phyloP scores from a whole-genome alignment of 2,888 invertebrate species.

The Dioctria linearis region DNA sequence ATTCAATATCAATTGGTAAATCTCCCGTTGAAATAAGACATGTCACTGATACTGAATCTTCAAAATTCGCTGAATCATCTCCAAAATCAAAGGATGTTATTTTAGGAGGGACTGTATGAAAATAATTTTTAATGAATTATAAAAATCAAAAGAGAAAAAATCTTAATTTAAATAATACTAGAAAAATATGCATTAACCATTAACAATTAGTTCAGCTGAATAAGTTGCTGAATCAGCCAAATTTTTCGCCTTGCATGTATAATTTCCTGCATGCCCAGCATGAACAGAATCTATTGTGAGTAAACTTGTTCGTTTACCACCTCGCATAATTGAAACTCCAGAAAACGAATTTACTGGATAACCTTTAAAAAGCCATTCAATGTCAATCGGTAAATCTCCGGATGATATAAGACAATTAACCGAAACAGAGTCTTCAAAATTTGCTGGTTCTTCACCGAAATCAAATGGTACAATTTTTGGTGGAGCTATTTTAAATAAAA shows the following conservation, averaged over 20 bases:
- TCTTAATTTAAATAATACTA: conserved; percentile 65
- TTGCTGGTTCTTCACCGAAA: conserved; percentile 81
- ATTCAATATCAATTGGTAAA: conserved; percentile 76
- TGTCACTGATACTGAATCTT: conserved; percentile 74
- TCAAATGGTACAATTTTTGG: conserved; percentile 84
- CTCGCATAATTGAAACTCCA: conserved; percentile 65
- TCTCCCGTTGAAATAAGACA: conserved; percentile 75
- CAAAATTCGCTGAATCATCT: conserved; percentile 75
- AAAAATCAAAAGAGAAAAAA: conserved; percentile 43
- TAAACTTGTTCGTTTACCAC: conserved; percentile 75
- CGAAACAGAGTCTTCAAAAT: conserved; percentile 80
- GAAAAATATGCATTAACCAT: conserved; percentile 67
- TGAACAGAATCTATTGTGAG: conserved; percentile 79
- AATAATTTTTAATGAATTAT: conserved; percentile 26
- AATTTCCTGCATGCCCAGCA: conserved; percentile 77
- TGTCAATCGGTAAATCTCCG: conserved; percentile 79
- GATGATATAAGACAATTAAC: conserved; percentile 81
- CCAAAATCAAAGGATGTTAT: conserved; percentile 79
- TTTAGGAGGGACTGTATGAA: conserved; percentile 75
- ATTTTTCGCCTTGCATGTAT: conserved; percentile 78
- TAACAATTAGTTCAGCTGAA: conserved; percentile 70
- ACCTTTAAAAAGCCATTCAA: conserved; percentile 76
- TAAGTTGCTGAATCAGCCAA: conserved; percentile 72
- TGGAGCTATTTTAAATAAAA: conserved; percentile 74
- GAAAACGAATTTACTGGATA: conserved; percentile 65